Evolutionary conservation across 2,797 vertebrate genomes (phyloP), one percentile per base, ranked within the genome.

Genomic region (Amblyopsis hoosieri): DNA sequence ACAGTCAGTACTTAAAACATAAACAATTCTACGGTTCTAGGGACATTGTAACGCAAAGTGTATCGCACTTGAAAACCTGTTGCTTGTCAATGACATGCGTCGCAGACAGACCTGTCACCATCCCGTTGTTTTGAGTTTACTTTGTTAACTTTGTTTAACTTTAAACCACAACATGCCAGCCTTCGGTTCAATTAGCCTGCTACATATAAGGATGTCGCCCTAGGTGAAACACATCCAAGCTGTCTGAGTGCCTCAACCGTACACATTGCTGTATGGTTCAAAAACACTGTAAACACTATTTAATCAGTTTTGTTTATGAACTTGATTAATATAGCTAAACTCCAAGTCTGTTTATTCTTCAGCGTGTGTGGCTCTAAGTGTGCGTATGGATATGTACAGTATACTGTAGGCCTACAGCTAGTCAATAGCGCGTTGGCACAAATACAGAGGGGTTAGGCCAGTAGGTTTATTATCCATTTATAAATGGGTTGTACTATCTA

Each of bases 261-360:
- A 55, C 49, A 59, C 49, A 57, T 66, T 72, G 57, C 71, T 49
- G 55, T 12, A 19, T 72, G 63, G 81, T 58, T 80, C 69, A 78
- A 31, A 66, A 62, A 58, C 42, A 56, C 60, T 68, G 50, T 75
- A 69, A 75, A 78, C 75, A 6, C 74, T 65, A 71, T 77, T 75
- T 58, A 72, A 82, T 80, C 45, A 49, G 56, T 64, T n/a, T 66
- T 64, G 73, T 76, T 76, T 78, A 64, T 62, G 45, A 74, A 54
- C 37, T 50, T 61, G 75, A 72, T 62, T 76, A 57, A 66, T 51
- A 64, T 60, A 76, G 74, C 45, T 47, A 61, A 60, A 62, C 3
- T 57, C 50, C 31, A 57, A 61, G 23, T 53, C 29, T 12, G 14
- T 56, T 46, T 29, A 8, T 42, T 1, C n/a, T 45, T 37, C 6